Evolutionary conservation across 1,140 invertebrate species (phyloP), one percentile per base, ranked within the genome.

Genomic region (Sweltsa coloradensis): DNA sequence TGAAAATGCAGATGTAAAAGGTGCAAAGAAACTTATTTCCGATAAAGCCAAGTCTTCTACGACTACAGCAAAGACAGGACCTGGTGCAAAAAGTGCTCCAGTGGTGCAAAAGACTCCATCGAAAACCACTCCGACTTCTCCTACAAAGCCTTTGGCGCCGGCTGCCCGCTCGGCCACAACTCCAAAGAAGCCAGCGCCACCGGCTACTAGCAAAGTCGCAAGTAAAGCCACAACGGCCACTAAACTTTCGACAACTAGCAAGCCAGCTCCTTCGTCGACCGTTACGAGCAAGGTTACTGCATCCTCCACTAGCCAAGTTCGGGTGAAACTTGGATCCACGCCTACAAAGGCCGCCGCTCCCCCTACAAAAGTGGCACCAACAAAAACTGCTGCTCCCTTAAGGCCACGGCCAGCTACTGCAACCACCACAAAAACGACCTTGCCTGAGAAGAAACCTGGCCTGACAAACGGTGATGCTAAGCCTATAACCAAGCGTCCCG

Each of bases 41-140:
- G 63, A 62, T 41, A 65, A 63, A 41, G 53, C 61, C 9, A 50
- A 53, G 27, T 41, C 14, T 3, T 23, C 40, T 18, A 27, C 48
- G 7, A 26, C 55, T 29, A 22, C 57, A 16, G 45, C 55, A 6
- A 41, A 59, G 2, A 58, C 59, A n/a, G 67, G 64, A 52, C 14
- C 58, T 2, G 9, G 45, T 0, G 45, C 53, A 2, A 56, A 34
- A 23, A 40, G 24, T 22, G 5, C 37, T 40, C 13, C 55, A 37
- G 0, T 43, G 37, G 2, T 49, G 46, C 29, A 44, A 5, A 52
- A 49, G 49, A 22, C 46, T 53, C 31, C 21, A 54, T 11, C 47
- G 34, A 44, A 45, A 19, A 45, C 25, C 23, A 50, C 31, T 16
- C 34, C 25, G 16, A 23, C 47, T 21, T 23, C 51, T 25, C 26